A percentile compares a stretch with the other conserved stretches of the same genome.
These are phyloP conservation scores for Eupelmus urozonus DNA, from an alignment of 2,888 invertebrate species.

Conservation along the genomic window DNA sequence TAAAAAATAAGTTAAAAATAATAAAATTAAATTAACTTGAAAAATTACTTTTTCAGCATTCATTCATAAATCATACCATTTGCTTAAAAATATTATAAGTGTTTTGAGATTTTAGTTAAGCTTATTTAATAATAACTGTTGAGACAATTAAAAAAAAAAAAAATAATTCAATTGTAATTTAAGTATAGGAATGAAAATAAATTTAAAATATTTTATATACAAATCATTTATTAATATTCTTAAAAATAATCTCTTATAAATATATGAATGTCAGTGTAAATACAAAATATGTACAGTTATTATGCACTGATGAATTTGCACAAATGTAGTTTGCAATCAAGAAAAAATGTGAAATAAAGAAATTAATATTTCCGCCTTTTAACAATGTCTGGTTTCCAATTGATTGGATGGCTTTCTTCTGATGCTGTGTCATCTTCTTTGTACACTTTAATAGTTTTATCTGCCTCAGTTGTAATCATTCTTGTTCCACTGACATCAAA, in stretches of 20 bases:
- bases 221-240: too few relatives aligned
- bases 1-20: neutral
- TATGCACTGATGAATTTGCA: too few relatives aligned
- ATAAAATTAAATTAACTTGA: conserved; percentile 17
- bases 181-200: neutral
- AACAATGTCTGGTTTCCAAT: conserved; percentile 98
- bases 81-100: too few relatives aligned
- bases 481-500: conserved; percentile 97
- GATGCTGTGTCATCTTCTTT: conserved; percentile 97
- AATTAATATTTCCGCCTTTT: conserved; percentile 92
- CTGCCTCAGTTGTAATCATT: conserved; percentile 97
- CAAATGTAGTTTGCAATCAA: too few relatives aligned
- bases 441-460: conserved; percentile 99
- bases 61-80: conserved; percentile 79
- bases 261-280: too few relatives aligned
- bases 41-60: conserved; percentile 81
- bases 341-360: too few relatives aligned
- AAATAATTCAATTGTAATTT: neutral
- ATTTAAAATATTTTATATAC: too few relatives aligned
- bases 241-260: too few relatives aligned
- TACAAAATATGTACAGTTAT: too few relatives aligned
- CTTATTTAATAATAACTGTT: conserved; percentile 22
- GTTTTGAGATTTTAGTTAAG: conserved; percentile 3
- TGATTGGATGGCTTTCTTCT: conserved; percentile 97
- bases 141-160: conserved; percentile 5